Evolutionary conservation across 2,113 vertebrate species (phyloP), one percentile per base, ranked within the genome.

Genomic region (Pseudonaja textilis): DNA sequence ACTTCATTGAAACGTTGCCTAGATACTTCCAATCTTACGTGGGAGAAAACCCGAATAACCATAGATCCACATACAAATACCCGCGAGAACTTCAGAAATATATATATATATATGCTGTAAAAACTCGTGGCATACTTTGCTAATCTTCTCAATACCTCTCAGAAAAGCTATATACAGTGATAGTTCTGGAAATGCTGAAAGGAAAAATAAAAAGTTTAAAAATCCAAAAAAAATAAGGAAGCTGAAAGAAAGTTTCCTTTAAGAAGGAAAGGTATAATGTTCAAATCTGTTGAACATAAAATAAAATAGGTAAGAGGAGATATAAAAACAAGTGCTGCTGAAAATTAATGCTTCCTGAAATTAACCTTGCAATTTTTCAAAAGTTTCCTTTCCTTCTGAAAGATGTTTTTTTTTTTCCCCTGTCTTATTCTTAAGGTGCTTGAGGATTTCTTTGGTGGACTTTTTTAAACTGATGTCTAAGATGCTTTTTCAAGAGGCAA

Each of bases 391-490:
- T 6, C 16, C n/a, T 1, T 34, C n/a, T 18, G n/a, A 74, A 74
- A 39, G n/a, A 74, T 7, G 14, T 74, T 16, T 7, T 7, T 0
- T n/a, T n/a, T 16, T 7, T 7, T 0, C 14, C 64, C 69, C n/a
- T 34, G n/a, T n/a, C 69, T 74, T 20, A 74, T 18, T 74, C n/a
- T 74, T 74, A 6, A 74, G n/a, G n/a, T 34, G n/a, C 69, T 74
- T 74, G 16, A 20, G 16, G 2, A 39, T 34, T 74, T 74, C 69
- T 34, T 39, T 7, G n/a, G 5, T 74, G 5, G 69, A 20, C 6
- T 23, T 57, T 57, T 57, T 57, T 25, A 57, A 57, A 57, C 22
- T 57, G 22, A 57, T 57, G 6, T 57, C 22, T 57, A 57, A 6
- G 20, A 22, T 22, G 20, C 56, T 57, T 57, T 57, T 57, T 56